Conservation (phyloP, 1,140 invertebrate species). For the Drosophila repletoides region DNA sequence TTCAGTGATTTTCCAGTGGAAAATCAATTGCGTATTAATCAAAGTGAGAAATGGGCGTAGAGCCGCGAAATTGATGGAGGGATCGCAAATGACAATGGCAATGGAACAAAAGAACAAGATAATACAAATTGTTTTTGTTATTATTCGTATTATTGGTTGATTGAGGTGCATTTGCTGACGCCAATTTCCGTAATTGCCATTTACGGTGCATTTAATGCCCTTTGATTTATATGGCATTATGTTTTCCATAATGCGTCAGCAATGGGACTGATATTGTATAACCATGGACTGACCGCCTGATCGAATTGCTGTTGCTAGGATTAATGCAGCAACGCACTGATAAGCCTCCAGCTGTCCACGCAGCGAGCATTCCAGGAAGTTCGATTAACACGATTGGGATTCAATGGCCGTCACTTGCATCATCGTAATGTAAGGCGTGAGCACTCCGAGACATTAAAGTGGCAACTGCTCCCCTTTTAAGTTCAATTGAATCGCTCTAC, state of each 20-base stretch:
- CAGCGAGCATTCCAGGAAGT: constrained; percentile 20
- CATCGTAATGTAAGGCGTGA: too few species aligned
- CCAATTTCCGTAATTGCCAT: constrained; percentile 29
- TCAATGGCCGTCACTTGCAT: constrained; percentile 12
- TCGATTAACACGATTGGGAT: neutral
- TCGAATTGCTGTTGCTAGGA: constrained; percentile 24
- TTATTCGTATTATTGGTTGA: constrained; percentile 16
- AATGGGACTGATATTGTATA: neutral
- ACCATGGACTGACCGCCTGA: constrained; percentile 18
- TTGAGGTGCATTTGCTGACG: constrained; percentile 31
- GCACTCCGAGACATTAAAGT: too few species aligned
- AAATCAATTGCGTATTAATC: constrained; percentile 59
- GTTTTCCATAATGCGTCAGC: constrained; percentile 35
- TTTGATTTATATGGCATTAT: constrained; percentile 37
- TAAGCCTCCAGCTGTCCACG: constrained; percentile 22
- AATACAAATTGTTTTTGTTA: constrained; percentile 24
- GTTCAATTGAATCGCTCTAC: constrained; percentile 6
- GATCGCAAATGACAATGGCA: neutral
- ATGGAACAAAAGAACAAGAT: constrained; percentile 9
- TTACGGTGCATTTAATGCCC: constrained; percentile 38
- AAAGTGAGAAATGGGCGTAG: neutral
- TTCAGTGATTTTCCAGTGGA: constrained; percentile 55
- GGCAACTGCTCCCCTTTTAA: neutral
- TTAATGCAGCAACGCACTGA: constrained; percentile 32
- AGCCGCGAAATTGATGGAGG: neutral